Evolutionary conservation across 2,113 vertebrate species (phyloP), one percentile per base, ranked within the genome.

Genomic region (Ochotona princeps): DNA sequence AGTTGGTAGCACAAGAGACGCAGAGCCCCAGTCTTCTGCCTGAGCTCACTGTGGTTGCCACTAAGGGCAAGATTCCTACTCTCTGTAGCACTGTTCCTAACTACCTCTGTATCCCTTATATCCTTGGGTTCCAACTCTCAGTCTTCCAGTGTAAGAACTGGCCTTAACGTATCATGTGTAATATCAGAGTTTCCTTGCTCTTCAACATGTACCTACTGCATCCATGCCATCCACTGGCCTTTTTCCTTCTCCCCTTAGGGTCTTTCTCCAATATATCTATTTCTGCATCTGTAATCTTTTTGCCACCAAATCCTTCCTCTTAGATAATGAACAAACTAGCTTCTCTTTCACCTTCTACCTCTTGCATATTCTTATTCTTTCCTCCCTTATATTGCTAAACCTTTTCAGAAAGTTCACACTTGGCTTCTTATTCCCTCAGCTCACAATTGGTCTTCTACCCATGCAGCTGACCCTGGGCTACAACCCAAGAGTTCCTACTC

Each of bases 261-360:
- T 17, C 7, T 3, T 54, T 90, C 86, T 91, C 35, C 28, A 72
- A 60, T 38, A 82, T 32, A 72, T 66, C 83, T 32, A 74, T 82
- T 80, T 83, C 89, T 81, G 61, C 0, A n/a, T 60, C 67, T 89
- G 63, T 94, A 65, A 28, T 63, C 69, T 63, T 91, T 49, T 73
- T 20, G 21, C n/a, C 49, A 87, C 54, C 47, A 83, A 93, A 66
- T 35, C 61, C 44, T 81, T 72, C 17, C 78, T 51, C 26, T 47
- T 70, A 12, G 67, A 74, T 76, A 86, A 89, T 67, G 83, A 87
- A n/a, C 49, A 89, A 67, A 17, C 2, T 49, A 44, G 35, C 80
- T 90, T 76, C 30, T 67, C 9, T 47, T 49, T 14, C 20, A 35
- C 26, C 69, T 57, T 91, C 70, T 79, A 38, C 79, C 38, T 89